Percentiles rank a stretch among this genome's conserved stretches.
Evolutionary conservation across 2,113 vertebrate species (phyloP).

Genomic region (Poeciliopsis occidentalis): DNA sequence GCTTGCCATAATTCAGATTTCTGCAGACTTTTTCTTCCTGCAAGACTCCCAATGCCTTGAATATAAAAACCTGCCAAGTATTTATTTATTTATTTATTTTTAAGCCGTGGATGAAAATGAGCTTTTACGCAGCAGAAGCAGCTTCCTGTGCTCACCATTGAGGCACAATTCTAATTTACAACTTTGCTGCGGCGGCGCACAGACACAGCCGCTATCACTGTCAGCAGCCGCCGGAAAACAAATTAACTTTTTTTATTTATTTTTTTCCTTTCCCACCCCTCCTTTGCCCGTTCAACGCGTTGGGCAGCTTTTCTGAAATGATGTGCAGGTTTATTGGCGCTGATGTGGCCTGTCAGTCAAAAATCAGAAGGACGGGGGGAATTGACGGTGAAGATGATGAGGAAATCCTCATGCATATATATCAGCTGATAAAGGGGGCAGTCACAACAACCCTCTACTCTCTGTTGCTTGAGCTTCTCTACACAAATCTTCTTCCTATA

Average conservation of each 20-base stretch:
- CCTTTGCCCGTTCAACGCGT: constrained; percentile 28
- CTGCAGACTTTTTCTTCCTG: constrained; percentile 48
- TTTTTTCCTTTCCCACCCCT: constrained; percentile 1
- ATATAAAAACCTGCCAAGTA: constrained; percentile 53
- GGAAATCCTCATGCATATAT: constrained; percentile 76
- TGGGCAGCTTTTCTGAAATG: constrained; percentile 65
- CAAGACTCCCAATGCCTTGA: constrained; percentile 15
- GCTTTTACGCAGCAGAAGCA: constrained; percentile 38
- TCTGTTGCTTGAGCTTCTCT: constrained; percentile 13
- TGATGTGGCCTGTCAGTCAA: constrained; percentile 73
- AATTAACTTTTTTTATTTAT: constrained; percentile 65
- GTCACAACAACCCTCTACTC: constrained; percentile 30
- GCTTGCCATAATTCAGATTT: constrained; percentile 47
- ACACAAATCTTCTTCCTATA: constrained; percentile 20
- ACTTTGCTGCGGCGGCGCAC: constrained; percentile 62
- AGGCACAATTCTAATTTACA: constrained; percentile 70
- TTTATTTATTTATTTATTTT: constrained; percentile 20
- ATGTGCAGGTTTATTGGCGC: constrained; percentile 65
- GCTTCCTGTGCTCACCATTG: constrained; percentile 41
- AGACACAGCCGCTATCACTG: constrained; percentile 63
- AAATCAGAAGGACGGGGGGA: constrained; percentile 55
- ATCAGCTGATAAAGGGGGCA: constrained; percentile 71
- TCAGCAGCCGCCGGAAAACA: constrained; percentile 69
- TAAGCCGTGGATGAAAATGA: constrained; percentile 38
- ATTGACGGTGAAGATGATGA: constrained; percentile 61